Evolutionary conservation across 2,888 invertebrate species (phyloP), one percentile per base, ranked within the genome.

Genomic region (Adineta ricciae): DNA sequence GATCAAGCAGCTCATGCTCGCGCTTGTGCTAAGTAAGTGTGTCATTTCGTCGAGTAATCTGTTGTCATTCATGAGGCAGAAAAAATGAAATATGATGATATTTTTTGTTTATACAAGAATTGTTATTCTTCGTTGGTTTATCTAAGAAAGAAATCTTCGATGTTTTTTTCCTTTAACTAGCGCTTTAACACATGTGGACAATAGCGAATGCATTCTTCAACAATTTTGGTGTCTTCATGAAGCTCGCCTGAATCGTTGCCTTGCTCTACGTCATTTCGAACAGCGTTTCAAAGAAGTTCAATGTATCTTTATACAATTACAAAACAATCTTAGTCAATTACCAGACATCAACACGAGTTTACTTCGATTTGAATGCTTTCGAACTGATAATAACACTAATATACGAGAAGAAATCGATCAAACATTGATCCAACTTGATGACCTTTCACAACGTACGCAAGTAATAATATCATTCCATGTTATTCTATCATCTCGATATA

Each of bases 171-270:
- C n/a, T n/a, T n/a, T n/a, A n/a, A n/a, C n/a, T 91, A 95, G 96
- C 91, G 93, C 96, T 89, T 92, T 97, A 88, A 94, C 95, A 86
- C 96, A 96, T 92, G 92, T 96, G 89, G 96, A 96, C 90, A 96
- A 96, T 92, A 97, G 96, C 87, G 95, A 96, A 91, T 93, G 94
- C 88, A 95, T 95, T 87, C 97, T 98, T 91, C 96, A 96, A 90
- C 94, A 94, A 88, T 97, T 96, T 91, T 97, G 97, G 97, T 93
- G 93, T 86, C 94, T 94, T 88, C 97, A 97, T 92, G 95, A 95
- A 88, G 84, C 85, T 86, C 94, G 95, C 89, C 92, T 97, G 89
- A 93, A 94, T 88, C 95, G 96, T 90, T 96, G 96, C 91, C 92
- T 97, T 87, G 94, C 94, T 88, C 93, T 97, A 89, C 92, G 97